Percentiles rank a stretch among this genome's conserved stretches.
Evolutionary conservation across 1,140 invertebrate species (phyloP).

Genomic region (Drosophila pseudoobscura): DNA sequence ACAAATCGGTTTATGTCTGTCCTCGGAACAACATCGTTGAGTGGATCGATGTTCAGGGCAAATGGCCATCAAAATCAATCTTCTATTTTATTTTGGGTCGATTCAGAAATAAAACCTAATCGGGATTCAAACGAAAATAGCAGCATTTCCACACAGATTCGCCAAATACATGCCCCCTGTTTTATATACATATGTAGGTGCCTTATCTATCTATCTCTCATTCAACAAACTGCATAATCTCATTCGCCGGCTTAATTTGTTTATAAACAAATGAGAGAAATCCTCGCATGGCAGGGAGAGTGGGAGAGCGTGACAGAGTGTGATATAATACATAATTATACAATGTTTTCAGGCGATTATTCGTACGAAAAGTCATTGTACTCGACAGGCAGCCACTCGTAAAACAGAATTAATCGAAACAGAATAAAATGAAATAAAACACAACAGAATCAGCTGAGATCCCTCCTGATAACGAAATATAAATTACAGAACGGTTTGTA

Average conservation of each 20-base stretch:
- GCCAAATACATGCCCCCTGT: too few relatives aligned
- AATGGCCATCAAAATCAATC: conserved; percentile 21
- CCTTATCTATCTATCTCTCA: background rate
- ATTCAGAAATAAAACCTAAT: background rate
- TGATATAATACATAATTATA: conserved; percentile 42
- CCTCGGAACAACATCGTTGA: conserved; percentile 10
- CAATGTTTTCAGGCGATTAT: conserved; percentile 30
- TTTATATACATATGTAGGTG: background rate
- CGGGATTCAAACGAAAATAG: background rate
- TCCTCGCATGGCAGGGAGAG: background rate
- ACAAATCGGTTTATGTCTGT: conserved; percentile 47
- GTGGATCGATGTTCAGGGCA: conserved; percentile 4
- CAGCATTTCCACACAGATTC: background rate
- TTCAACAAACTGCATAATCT: conserved; percentile 20
- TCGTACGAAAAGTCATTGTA: conserved; percentile 50
- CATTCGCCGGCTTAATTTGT: conserved; percentile 36
- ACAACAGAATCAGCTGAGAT: conserved; percentile 29
- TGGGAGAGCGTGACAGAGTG: background rate
- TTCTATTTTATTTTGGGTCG: background rate
- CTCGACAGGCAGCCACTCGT: conserved; percentile 15
- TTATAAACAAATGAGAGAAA: conserved; percentile 39
- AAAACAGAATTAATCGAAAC: conserved; percentile 46
- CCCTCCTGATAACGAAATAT: conserved; percentile 36
- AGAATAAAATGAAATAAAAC: conserved; percentile 28
- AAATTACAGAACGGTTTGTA: background rate